Evolutionary conservation across 2,888 invertebrate genomes (phyloP).

Genomic region (Lucinisca nassula): DNA sequence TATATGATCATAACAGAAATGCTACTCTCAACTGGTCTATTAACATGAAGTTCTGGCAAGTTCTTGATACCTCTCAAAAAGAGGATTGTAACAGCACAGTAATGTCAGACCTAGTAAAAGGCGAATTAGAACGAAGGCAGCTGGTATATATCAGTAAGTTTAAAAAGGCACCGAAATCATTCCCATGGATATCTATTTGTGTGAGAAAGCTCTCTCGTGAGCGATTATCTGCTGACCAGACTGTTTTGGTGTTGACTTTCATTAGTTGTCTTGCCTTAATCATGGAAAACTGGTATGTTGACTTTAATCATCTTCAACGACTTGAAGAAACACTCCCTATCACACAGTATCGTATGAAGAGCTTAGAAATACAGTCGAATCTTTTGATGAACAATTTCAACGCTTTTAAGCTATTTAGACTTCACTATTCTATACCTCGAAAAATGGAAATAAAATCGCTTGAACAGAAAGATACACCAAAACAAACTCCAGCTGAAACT

Average conservation of each 20-base stretch:
- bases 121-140: conserved; percentile 39
- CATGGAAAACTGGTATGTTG: conserved; percentile 53
- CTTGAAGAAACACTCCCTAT: conserved; percentile 11
- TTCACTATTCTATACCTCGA: no score
- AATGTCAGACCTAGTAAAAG: conserved; percentile 14
- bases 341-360: conserved; percentile 14
- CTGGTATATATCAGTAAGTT: conserved; percentile 47
- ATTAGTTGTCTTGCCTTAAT: conserved; percentile 42
- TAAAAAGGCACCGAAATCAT: conserved; percentile 13
- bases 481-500: no score
- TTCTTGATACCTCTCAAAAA: background rate
- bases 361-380: no score
- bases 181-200: conserved; percentile 44
- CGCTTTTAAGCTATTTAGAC: no score
- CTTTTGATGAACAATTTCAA: no score
- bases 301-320: conserved; percentile 19
- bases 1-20: background rate
- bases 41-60: conserved; percentile 25
- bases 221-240: conserved; percentile 27
- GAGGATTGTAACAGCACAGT: background rate
- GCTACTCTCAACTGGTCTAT: conserved; percentile 21
- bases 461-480: no score
- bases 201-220: conserved; percentile 21
- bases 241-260: conserved; percentile 27
- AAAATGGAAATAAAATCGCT: no score